Base-by-base conservation (phyloP, 2,888 invertebrate species). In the Gymnosoma rotundatum region DNA sequence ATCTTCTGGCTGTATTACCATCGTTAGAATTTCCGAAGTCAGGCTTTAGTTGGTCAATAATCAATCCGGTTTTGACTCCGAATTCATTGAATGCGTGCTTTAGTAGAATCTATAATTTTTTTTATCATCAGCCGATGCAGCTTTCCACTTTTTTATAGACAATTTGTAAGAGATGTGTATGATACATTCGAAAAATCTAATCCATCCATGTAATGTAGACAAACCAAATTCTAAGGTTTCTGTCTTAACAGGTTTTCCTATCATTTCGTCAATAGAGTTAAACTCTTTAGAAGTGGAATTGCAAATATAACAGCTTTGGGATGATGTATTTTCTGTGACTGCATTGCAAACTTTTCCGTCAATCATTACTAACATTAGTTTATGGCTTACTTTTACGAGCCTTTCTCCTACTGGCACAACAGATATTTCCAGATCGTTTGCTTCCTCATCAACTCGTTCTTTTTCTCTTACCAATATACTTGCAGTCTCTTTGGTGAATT, bases 201-300 rank as follows among this genome's bases (percentile, higher is more conserved):
- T 32, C 58, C 21, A 58, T 32, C 58, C 58, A 58, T 58, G 25
- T 58, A 25, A 25, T 25, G 25, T 25, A 4, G 25, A 25, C 25
- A 25, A 25, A 25, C 25, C 4, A 25, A 25, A 25, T 25, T 25
- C 25, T 25, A 25, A 25, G 25, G 25, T 25, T 25, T 25, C 25
- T 25, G 25, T 25, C 32, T 58, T 58, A 58, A 58, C 58, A 58
- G 32, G 32, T 10, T 58, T 58, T 32, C 12, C 58, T 58, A 58
- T 58, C 12, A 58, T 58, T 58, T 58, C 14, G 9, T 58, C 58
- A 58, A 58, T 58, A 58, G 58, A 58, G 58, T 58, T 58, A 58
- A 58, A 58, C 58, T 21, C 58, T 58, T 58, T 58, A 56, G 54
- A 56, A 56, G 54, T 56, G 21, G 54, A 56, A 56, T 56, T 56